These are phyloP conservation scores for Cyprinella venusta DNA, from an alignment of 2,797 vertebrate genomes.

Conservation along the genomic window DNA sequence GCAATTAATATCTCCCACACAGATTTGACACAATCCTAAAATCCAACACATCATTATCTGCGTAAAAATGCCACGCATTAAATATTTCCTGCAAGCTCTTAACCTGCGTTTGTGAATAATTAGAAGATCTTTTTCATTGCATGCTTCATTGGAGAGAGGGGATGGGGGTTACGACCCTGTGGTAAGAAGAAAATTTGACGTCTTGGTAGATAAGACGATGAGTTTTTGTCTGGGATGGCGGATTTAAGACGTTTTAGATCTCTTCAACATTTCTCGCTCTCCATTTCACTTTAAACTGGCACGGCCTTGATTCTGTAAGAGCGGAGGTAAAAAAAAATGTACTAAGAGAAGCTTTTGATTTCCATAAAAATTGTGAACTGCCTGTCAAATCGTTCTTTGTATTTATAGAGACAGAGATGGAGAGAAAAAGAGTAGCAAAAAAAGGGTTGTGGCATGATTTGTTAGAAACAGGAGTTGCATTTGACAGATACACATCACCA, in stretches of 20 bases:
- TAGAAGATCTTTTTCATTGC: constrained; percentile 45
- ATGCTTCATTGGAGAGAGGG: constrained; percentile 66
- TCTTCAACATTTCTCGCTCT: constrained; percentile 48
- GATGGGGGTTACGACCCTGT: constrained; percentile 70
- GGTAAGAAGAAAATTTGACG: constrained; percentile 71
- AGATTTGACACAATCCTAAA: constrained; percentile 23
- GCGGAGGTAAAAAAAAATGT: constrained; percentile 16
- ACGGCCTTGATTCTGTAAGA: constrained; percentile 66
- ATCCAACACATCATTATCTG: constrained; percentile 14
- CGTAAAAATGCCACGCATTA: constrained; percentile 11
- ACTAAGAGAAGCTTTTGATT: constrained; percentile 68
- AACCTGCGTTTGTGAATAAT: constrained; percentile 27
- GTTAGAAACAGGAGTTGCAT: constrained; percentile 61
- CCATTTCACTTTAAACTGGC: constrained; percentile 66
- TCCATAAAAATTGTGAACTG: constrained; percentile 62
- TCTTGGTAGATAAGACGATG: constrained; percentile 70
- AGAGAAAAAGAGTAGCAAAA: constrained; percentile 43
- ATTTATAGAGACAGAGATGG: constrained; percentile 40
- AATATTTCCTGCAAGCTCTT: constrained; percentile 37
- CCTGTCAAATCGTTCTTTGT: constrained; percentile 67
- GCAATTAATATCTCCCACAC: constrained; percentile 39
- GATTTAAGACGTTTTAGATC: constrained; percentile 66
- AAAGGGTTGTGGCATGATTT: constrained; percentile 59
- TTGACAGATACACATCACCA: constrained; percentile 58
- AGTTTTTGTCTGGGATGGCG: constrained; percentile 58